Evolutionary conservation across 2,888 invertebrate species (phyloP).

Genomic region (Eupithecia inturbata): DNA sequence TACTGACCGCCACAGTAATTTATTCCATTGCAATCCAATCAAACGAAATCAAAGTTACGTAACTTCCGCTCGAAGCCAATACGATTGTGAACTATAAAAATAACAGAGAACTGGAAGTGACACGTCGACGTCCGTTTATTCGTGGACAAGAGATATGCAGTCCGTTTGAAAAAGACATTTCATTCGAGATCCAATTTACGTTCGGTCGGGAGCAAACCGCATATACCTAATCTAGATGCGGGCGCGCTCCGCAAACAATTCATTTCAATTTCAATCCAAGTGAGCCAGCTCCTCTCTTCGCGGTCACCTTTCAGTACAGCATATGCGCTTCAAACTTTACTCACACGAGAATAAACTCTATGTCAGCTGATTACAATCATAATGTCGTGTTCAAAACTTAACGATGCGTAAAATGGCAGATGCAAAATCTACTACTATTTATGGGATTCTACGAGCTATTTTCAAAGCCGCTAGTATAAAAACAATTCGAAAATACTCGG

Average conservation of each 20-base stretch:
- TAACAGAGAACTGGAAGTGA: conserved; percentile 24
- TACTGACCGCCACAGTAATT: conserved; percentile 28
- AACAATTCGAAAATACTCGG: conserved; percentile 35
- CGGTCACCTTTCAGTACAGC: conserved; percentile 45
- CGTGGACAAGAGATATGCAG: conserved; percentile 51
- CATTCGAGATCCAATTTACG: conserved; percentile 75
- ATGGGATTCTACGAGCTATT: conserved; percentile 21
- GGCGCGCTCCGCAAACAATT: conserved; percentile 75
- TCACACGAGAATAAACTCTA: conserved; percentile 2
- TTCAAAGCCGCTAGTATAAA: conserved; percentile 27
- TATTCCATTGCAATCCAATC: conserved; percentile 36
- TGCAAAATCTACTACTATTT: background rate
- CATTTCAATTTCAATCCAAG: conserved; percentile 75
- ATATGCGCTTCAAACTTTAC: conserved; percentile 29
- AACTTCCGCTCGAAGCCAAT: conserved; percentile 30
- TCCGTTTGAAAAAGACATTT: conserved; percentile 68
- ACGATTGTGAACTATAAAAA: conserved; percentile 31
- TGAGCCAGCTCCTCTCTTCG: conserved; percentile 56
- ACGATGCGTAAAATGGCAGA: background rate
- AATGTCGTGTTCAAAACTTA: background rate
- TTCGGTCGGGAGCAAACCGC: conserved; percentile 63
- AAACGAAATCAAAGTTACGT: conserved; percentile 32
- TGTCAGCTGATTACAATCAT: background rate
- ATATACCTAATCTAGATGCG: conserved; percentile 64
- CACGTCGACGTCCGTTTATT: conserved; percentile 16